A percentile compares a stretch with the other conserved stretches of the same genome.
Conservation (phyloP, 2,888 invertebrate genomes). For the Luperina nickerlii region DNA sequence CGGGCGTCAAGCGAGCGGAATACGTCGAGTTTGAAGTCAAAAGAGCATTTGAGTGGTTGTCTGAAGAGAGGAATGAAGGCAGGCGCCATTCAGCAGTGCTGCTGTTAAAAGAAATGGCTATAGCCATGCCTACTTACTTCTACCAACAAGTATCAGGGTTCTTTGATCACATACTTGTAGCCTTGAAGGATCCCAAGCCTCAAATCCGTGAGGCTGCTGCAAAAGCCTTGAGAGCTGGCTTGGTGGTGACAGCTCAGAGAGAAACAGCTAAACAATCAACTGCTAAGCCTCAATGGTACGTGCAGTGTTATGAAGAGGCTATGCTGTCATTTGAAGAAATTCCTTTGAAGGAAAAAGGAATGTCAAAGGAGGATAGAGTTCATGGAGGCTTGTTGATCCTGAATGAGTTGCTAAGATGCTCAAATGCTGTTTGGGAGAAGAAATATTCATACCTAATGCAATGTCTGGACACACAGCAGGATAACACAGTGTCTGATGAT, state of each 20-base stretch:
- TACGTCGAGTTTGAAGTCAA: conserved; percentile 99
- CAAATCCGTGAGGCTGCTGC: conserved; percentile 98
- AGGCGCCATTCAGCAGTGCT: conserved; percentile 98
- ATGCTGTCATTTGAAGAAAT: conserved; percentile 94
- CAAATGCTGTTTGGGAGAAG: conserved; percentile 96
- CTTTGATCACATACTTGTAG: conserved; percentile 98
- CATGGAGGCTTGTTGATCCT: conserved; percentile 98
- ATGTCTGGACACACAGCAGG: conserved; percentile 87
- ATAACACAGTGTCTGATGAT: conserved; percentile 88
- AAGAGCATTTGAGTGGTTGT: conserved; percentile 98
- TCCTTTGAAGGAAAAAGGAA: conserved; percentile 93
- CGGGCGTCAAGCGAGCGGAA: conserved; percentile 98
- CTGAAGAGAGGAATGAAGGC: conserved; percentile 97
- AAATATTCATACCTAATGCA: conserved; percentile 94
- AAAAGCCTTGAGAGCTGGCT: conserved; percentile 97
- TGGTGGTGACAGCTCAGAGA: conserved; percentile 98
- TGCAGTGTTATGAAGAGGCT: conserved; percentile 97
- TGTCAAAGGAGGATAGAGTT: conserved; percentile 96
- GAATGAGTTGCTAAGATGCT: conserved; percentile 97
- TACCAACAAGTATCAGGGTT: conserved; percentile 98
- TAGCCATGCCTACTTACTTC: conserved; percentile 99
- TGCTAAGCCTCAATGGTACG: conserved; percentile 97
- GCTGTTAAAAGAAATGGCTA: conserved; percentile 97
- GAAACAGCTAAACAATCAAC: conserved; percentile 98
- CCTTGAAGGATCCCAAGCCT: conserved; percentile 97